A percentile compares a stretch with the other conserved stretches of the same genome.
phyloP scores from a whole-genome alignment of 2,888 invertebrate species.

The Byasa hedistus region DNA sequence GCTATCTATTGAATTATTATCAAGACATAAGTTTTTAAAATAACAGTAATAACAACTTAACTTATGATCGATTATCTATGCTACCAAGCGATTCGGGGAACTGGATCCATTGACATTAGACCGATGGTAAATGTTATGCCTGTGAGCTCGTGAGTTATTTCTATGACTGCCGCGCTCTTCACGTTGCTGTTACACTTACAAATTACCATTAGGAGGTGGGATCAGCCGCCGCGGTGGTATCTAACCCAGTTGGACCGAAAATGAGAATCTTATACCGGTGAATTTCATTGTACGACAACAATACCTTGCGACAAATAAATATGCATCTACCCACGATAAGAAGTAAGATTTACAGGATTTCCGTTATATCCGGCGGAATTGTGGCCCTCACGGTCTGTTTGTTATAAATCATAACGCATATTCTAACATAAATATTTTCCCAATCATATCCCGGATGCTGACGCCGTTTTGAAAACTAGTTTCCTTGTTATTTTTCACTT shows the following conservation, averaged over 20 bases:
- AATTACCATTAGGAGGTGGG: too few species aligned
- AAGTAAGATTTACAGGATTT: neutral
- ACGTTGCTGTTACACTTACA: too few species aligned
- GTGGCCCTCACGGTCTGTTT: neutral
- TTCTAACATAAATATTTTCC: neutral
- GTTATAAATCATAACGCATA: slow-evolving; percentile 5
- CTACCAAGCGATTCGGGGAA: too few species aligned
- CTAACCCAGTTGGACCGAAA: neutral
- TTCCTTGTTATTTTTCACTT: slow-evolving; percentile 1
- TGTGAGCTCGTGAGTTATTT: too few species aligned
- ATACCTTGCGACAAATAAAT: neutral
- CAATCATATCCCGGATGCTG: neutral
- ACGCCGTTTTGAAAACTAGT: slow-evolving; percentile 1
- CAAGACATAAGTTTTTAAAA: too few species aligned
- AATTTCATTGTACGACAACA: neutral
- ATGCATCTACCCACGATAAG: neutral
- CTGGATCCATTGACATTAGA: too few species aligned
- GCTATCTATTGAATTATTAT: too few species aligned
- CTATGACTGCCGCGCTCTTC: too few species aligned
- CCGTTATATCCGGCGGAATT: neutral
- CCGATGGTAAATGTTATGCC: too few species aligned
- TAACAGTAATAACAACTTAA: too few species aligned
- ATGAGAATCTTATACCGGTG: neutral
- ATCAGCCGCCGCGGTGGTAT: too few species aligned
- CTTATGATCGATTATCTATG: too few species aligned